Conservation (phyloP, 1,140 invertebrate genomes). For the Drosophila yakuba region DNA sequence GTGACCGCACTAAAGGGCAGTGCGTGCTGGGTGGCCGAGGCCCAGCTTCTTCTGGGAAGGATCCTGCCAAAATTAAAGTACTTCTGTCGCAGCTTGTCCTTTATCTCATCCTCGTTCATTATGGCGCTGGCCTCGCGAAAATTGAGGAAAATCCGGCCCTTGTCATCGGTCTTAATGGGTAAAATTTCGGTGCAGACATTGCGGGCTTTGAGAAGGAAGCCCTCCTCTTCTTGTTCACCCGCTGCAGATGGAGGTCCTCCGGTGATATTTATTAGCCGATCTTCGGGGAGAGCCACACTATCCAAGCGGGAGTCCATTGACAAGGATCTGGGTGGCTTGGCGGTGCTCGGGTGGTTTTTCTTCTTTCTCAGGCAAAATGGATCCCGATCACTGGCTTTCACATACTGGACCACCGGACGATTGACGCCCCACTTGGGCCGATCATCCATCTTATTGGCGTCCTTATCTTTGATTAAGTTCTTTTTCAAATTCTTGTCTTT, state of each 20-base stretch:
- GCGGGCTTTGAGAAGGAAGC: constrained; percentile 77
- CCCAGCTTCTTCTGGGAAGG: constrained; percentile 77
- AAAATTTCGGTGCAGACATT: constrained; percentile 84
- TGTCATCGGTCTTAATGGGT: constrained; percentile 83
- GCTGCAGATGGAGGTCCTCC: constrained; percentile 21
- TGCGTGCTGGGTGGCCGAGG: constrained; percentile 76
- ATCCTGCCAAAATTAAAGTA: constrained; percentile 82
- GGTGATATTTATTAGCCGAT: constrained; percentile 29
- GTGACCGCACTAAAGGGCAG: constrained; percentile 68
- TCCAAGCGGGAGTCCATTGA: constrained; percentile 79
- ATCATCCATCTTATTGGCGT: constrained; percentile 84
- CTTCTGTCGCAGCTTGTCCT: constrained; percentile 79
- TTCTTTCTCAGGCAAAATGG: constrained; percentile 86
- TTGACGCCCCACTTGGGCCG: constrained; percentile 88
- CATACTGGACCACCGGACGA: constrained; percentile 88
- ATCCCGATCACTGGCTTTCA: constrained; percentile 90
- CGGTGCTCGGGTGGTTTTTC: constrained; percentile 63
- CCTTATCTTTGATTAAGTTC: constrained; percentile 58
- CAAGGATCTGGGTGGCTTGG: constrained; percentile 62
- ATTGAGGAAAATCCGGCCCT: constrained; percentile 80
- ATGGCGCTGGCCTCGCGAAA: constrained; percentile 82
- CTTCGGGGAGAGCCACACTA: constrained; percentile 48
- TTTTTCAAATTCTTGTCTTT: constrained; percentile 69
- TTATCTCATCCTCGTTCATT: constrained; percentile 84
- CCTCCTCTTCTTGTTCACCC: constrained; percentile 60